phyloP scores from a whole-genome alignment of 2,113 vertebrate species.

The Pheucticus melanocephalus region DNA sequence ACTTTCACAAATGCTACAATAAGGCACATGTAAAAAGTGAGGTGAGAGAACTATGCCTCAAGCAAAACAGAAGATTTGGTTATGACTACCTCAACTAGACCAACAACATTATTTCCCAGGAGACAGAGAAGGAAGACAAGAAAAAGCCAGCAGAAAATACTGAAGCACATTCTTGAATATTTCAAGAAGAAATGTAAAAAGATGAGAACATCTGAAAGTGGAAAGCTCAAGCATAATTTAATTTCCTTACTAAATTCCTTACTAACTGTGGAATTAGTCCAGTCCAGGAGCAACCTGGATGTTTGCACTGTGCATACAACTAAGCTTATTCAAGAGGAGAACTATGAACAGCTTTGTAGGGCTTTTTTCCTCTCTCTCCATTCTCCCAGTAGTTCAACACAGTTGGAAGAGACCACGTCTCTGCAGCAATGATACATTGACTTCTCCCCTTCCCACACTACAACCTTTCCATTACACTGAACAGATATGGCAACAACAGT shows the following conservation, averaged over 20 bases:
- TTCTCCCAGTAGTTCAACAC: background rate
- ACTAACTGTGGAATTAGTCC: background rate
- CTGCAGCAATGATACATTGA: background rate
- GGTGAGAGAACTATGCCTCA: background rate
- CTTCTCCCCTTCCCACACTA: rapidly evolving
- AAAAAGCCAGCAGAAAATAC: background rate
- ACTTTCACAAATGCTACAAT: background rate
- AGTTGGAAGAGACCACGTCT: background rate
- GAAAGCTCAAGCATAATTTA: background rate
- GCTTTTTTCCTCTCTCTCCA: background rate
- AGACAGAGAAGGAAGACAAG: background rate
- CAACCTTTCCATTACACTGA: background rate
- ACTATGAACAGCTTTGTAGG: background rate
- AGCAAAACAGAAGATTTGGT: background rate
- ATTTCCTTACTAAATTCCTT: background rate
- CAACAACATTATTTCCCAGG: constrained; percentile 20
- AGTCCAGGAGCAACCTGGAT: background rate
- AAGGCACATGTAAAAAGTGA: background rate
- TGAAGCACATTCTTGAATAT: background rate
- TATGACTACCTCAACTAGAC: background rate
- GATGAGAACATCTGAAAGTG: background rate
- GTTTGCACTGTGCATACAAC: background rate
- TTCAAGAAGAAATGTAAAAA: background rate
- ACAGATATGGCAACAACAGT: background rate
- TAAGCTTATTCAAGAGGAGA: background rate